Percentiles rank a stretch among this genome's conserved stretches.
phyloP scores from a whole-genome alignment of 1,140 invertebrate genomes.

The Brachionus plicatilis region DNA sequence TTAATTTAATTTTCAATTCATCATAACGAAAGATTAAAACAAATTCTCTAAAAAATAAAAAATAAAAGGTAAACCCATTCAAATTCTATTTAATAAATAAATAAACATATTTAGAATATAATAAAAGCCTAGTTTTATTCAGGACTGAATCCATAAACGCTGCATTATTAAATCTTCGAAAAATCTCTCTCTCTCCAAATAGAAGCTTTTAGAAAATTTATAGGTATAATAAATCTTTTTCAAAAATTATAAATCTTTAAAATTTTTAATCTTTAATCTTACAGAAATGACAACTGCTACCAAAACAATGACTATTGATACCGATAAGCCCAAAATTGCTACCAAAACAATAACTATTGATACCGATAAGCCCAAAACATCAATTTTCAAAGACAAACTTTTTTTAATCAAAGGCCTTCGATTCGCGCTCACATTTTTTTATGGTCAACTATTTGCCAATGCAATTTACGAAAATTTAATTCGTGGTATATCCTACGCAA shows the following conservation, averaged over 20 bases:
- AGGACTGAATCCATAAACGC: background rate
- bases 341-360: background rate
- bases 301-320: background rate
- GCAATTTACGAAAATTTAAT: conserved; percentile 39
- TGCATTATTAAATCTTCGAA: background rate
- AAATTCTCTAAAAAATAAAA: background rate
- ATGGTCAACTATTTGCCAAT: conserved; percentile 34
- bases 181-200: background rate
- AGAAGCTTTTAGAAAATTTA: background rate
- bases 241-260: background rate
- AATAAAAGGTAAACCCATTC: background rate
- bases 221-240: background rate
- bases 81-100: background rate
- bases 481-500: background rate
- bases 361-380: background rate
- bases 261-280: background rate
- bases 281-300: background rate
- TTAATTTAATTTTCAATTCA: conserved; percentile 3
- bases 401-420: background rate
- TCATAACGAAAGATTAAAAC: background rate
- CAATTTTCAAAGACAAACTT: background rate
- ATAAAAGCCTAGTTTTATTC: background rate
- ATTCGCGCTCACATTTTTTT: conserved; percentile 24
- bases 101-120: background rate
- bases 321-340: background rate